phyloP scores from a whole-genome alignment of 2,797 vertebrate genomes.

The Notamacropus eugenii region DNA sequence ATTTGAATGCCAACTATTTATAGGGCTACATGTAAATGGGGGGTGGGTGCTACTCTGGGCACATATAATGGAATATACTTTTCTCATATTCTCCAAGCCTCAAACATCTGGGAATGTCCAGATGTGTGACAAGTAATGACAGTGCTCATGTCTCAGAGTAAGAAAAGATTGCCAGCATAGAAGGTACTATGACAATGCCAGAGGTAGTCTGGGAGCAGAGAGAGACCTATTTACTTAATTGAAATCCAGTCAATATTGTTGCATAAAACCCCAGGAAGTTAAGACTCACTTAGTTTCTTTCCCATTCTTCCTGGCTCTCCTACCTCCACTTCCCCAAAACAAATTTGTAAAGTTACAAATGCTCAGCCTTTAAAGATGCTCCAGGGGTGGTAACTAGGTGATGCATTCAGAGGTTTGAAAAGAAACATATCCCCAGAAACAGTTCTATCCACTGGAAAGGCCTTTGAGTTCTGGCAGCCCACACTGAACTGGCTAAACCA shows the following conservation, averaged over 20 bases:
- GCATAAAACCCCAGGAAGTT: slow-evolving; percentile 14
- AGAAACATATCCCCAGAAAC: not conserved
- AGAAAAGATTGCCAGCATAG: not conserved
- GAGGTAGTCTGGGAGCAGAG: not conserved
- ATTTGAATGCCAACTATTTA: not conserved
- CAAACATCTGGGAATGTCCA: not conserved
- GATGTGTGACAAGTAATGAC: fast-evolving
- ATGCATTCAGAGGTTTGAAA: not conserved
- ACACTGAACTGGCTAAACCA: not conserved
- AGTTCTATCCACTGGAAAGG: not conserved
- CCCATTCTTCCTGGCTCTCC: not conserved
- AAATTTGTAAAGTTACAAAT: not conserved
- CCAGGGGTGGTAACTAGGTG: not conserved
- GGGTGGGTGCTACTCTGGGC: not conserved
- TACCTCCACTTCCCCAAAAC: not conserved
- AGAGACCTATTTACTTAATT: slow-evolving; percentile 37
- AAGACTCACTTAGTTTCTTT: slow-evolving; percentile 34
- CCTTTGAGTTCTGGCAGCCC: not conserved
- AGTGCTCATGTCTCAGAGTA: not conserved
- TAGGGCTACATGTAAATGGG: not conserved
- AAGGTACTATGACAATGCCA: slow-evolving; percentile 63
- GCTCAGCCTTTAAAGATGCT: not conserved
- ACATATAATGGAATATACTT: not conserved
- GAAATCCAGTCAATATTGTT: slow-evolving; percentile 45
- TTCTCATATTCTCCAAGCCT: not conserved